Evolutionary conservation across 1,140 invertebrate species (phyloP).

Genomic region (Nebria ingens): DNA sequence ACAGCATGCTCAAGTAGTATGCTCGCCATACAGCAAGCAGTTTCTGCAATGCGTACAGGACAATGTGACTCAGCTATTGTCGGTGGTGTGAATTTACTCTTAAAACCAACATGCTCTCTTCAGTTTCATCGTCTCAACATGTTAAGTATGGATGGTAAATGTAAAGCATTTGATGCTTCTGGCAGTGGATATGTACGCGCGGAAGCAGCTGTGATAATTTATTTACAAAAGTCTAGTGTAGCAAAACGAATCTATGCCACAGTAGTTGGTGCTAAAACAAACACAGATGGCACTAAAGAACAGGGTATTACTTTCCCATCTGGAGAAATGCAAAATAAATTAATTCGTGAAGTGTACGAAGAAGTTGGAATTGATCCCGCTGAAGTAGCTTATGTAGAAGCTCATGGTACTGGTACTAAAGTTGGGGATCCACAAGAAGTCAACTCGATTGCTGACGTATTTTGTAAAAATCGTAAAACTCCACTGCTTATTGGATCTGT

Average conservation of each 20-base stretch:
- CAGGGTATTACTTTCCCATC: slow-evolving; percentile 87
- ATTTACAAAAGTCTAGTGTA: slow-evolving; percentile 63
- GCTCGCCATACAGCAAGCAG: slow-evolving; percentile 79
- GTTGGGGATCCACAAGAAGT: slow-evolving; percentile 92
- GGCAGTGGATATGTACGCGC: slow-evolving; percentile 89
- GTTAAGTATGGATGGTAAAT: slow-evolving; percentile 79
- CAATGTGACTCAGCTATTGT: slow-evolving; percentile 90
- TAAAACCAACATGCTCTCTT: slow-evolving; percentile 83
- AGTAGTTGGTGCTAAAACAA: slow-evolving; percentile 74
- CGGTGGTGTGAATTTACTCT: slow-evolving; percentile 67
- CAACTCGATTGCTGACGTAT: slow-evolving; percentile 84
- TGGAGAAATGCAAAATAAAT: slow-evolving; percentile 71
- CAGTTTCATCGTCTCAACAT: slow-evolving; percentile 88
- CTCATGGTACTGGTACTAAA: slow-evolving; percentile 93
- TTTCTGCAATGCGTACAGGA: slow-evolving; percentile 67
- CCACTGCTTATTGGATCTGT: slow-evolving; percentile 89
- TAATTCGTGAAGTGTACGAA: slow-evolving; percentile 77
- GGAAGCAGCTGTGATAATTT: slow-evolving; percentile 73
- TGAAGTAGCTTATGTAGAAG: slow-evolving; percentile 82
- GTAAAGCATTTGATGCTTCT: slow-evolving; percentile 85
- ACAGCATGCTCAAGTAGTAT: slow-evolving; percentile 93
- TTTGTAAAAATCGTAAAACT: slow-evolving; percentile 70
- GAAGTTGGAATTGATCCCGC: slow-evolving; percentile 72
- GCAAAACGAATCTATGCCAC: slow-evolving; percentile 79
- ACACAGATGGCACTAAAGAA: slow-evolving; percentile 83